Conservation (phyloP, 2,113 vertebrate species). For the Leucoraja erinaceus region DNA sequence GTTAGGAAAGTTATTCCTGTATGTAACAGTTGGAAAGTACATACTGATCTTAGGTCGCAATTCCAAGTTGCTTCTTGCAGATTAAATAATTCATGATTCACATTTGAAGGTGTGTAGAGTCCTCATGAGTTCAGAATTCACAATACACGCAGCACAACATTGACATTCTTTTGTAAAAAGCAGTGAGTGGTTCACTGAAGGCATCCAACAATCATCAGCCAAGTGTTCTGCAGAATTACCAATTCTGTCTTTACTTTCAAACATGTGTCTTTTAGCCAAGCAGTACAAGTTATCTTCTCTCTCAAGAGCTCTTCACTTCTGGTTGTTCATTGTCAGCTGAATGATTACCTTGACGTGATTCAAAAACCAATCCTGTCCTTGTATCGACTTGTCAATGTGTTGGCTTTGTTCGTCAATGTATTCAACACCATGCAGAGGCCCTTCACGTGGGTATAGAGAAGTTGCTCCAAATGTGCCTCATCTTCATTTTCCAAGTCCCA, state of each 20-base stretch:
- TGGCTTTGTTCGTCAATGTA: conserved; percentile 65
- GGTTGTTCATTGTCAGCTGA: not conserved
- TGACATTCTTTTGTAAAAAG: not conserved
- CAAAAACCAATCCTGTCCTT: conserved; percentile 65
- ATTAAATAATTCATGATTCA: not conserved
- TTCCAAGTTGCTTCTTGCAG: not conserved
- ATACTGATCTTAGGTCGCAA: not conserved
- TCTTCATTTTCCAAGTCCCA: conserved; percentile 35
- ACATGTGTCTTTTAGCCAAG: not conserved
- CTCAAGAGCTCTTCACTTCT: not conserved
- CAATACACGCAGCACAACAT: not conserved
- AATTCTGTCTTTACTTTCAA: not conserved
- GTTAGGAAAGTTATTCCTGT: not conserved
- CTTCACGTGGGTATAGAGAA: conserved; percentile 68
- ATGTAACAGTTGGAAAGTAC: not conserved
- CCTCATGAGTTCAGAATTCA: not conserved
- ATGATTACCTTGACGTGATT: not conserved
- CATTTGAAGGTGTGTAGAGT: no score
- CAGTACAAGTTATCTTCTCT: not conserved
- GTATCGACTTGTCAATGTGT: conserved; percentile 69
- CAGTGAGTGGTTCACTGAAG: no score
- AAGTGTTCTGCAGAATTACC: not conserved
- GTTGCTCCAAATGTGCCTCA: conserved; percentile 54
- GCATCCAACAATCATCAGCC: not conserved
- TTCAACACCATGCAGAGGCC: conserved; percentile 71